Base-by-base conservation (phyloP, 1,140 invertebrate species). In the Eufriesea mexicana region DNA sequence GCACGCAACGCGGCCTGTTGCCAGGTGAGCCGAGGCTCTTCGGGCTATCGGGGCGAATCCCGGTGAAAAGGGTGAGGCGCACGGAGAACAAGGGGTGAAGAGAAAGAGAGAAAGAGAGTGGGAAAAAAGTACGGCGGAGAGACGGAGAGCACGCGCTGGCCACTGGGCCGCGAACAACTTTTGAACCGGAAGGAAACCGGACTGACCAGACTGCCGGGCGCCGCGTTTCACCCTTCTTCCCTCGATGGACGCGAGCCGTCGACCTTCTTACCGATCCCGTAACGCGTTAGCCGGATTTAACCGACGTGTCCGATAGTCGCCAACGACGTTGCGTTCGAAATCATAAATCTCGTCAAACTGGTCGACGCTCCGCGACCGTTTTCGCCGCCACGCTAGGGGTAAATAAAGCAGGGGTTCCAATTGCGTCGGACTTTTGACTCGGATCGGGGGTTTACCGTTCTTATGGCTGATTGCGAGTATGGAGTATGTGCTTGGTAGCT, bases 161-260 rank as follows among this genome's bases (percentile, higher is more conserved):
- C 85, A 81, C 79, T 89, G 77, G 86, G 88, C 71, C 80, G 90
- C 83, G 49, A 18, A 80, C 84, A 90, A 90, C 85, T 89, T 91
- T 91, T 83, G 83, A 90, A 87, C 86, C 71, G 84, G 86, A 89
- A 86, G 88, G 89, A 85, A 91, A 92, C 89, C 88, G 86, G 89
- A 90, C 86, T 79, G 90, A 92, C 86, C 90, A 93, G 92, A 93
- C 92, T 91, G 91, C 88, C 89, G 86, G 92, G 90, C 92, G 92
- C 91, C 92, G 85, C 57, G 87, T 90, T 89, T 87, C 86, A 89
- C 86, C 87, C 91, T 86, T 88, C 87, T 88, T 90, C 62, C 59
- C 83, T 16, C 28, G 68, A n/a, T n/a, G n/a, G n/a, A 66, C 61
- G 76, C 78, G 59, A 82, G 64, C 74, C 81, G 82, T 54, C 83